Evolutionary conservation across 1,140 invertebrate genomes (phyloP), one percentile per base, ranked within the genome.

Genomic region (Nymphalis io): DNA sequence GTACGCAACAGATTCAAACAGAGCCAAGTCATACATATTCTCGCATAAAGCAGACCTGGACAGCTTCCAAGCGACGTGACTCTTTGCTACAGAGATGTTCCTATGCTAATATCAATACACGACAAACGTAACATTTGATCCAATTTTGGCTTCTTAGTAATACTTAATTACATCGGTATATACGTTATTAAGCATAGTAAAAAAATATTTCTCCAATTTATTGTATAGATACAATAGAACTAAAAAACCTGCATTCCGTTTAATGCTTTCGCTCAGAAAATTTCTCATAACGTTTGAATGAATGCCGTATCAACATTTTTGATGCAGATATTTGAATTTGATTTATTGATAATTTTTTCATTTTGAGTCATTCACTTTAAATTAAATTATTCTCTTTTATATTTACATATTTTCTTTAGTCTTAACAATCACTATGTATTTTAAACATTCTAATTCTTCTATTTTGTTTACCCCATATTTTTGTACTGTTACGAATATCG

Each of bases 21-120:
- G 23, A 27, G 61, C 61, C 61, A 51, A 63, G 51, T 53, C 61
- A 63, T 63, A 44, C 48, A 55, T 63, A 20, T 53, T 40, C 51
- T 53, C 48, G 46, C 39, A 20, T 21, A 63, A 63, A 63, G 51
- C 51, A 27, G 51, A 55, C 46, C 51, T 63, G 61, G 61, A 63
- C 48, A 63, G 33, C 38, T 63, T 63, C 61, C 61, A 63, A 63
- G 48, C 48, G 51, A 55, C 51, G 48, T 33, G 51, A 55, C 51
- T 55, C 51, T 33, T 8, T 11, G 20, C 5, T 55, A 55, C 51
- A n/a, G 13, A 55, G 20, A 55, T 13, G 48, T 38, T 39, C 51
- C 46, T 38, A 48, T 63, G 46, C 27, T 44, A 18, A 46, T 38
- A 39, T 53, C 15, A 33, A 63, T 27, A 53, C 21, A 39, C 23